Percentiles rank a stretch among this genome's conserved stretches.
Conservation (phyloP, 2,113 vertebrate species). For the Channa argus region DNA sequence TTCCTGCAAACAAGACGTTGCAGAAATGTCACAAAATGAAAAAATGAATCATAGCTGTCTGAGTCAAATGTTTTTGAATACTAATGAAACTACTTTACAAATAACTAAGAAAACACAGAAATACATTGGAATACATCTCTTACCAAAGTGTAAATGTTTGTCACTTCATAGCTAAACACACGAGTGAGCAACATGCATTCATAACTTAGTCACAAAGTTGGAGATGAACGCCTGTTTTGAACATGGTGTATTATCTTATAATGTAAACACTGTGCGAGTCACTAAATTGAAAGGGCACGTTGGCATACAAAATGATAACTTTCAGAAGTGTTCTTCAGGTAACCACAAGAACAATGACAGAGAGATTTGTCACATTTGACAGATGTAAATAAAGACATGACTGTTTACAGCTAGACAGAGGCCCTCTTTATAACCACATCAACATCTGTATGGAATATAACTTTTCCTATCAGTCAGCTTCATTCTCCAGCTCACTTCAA, state of each 20-base stretch:
- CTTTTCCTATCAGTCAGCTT: too few relatives aligned
- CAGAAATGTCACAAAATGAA: slow-evolving; percentile 28
- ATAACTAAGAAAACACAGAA: slow-evolving; percentile 14
- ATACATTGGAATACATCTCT: slow-evolving; percentile 11
- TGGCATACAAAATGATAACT: background rate
- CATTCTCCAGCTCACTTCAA: too few relatives aligned
- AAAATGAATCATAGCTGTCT: slow-evolving; percentile 17
- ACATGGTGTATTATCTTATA: background rate
- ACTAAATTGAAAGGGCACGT: background rate
- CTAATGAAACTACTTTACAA: slow-evolving; percentile 8
- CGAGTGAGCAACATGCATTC: too few relatives aligned
- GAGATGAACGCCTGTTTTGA: too few relatives aligned
- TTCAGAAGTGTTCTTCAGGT: background rate
- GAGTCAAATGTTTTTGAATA: slow-evolving; percentile 10
- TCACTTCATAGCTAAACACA: background rate
- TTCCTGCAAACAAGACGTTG: slow-evolving; percentile 21
- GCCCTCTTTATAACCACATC: background rate
- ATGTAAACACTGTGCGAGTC: background rate
- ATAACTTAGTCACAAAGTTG: too few relatives aligned
- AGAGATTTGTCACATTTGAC: too few relatives aligned
- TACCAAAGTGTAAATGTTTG: background rate
- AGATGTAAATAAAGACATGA: background rate
- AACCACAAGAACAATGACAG: background rate
- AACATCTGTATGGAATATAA: too few relatives aligned
- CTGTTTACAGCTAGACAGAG: background rate